Evolutionary conservation across 1,140 invertebrate genomes (phyloP).

Genomic region (Aphaenogaster rudis): DNA sequence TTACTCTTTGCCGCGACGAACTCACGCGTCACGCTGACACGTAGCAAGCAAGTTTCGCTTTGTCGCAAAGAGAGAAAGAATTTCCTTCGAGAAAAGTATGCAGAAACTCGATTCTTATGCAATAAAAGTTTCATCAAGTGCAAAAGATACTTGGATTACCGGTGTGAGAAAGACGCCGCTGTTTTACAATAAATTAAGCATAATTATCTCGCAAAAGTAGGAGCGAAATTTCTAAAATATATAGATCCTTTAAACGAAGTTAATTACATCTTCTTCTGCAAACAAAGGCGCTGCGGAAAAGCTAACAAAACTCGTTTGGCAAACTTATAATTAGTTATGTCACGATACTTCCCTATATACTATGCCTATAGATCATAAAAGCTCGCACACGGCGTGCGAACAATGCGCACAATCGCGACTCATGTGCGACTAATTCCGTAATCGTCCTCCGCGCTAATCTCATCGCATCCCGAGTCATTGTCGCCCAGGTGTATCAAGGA

Average conservation of each 20-base stretch:
- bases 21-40: conserved; percentile 6
- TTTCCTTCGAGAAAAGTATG: background rate
- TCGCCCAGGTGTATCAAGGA: conserved; percentile 25
- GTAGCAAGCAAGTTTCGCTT: background rate
- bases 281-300: background rate
- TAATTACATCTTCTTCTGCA: conserved; percentile 2
- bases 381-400: conserved; percentile 12
- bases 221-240: background rate
- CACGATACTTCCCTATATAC: conserved; percentile 3
- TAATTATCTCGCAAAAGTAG: background rate
- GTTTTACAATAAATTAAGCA: background rate
- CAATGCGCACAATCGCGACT: conserved; percentile 30
- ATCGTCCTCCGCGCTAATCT: conserved; percentile 33
- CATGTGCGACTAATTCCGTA: conserved; percentile 25
- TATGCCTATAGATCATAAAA: background rate
- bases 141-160: background rate
- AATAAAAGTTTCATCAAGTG: background rate
- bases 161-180: background rate
- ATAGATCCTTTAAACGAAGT: background rate
- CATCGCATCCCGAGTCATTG: conserved; percentile 22
- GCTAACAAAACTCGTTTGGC: background rate
- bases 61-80: background rate
- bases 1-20: conserved; percentile 19
- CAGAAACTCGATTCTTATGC: conserved; percentile 1
- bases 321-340: conserved; percentile 31